Conservation (phyloP, 2,797 vertebrate genomes). For the Tragelaphus eurycerus region DNA sequence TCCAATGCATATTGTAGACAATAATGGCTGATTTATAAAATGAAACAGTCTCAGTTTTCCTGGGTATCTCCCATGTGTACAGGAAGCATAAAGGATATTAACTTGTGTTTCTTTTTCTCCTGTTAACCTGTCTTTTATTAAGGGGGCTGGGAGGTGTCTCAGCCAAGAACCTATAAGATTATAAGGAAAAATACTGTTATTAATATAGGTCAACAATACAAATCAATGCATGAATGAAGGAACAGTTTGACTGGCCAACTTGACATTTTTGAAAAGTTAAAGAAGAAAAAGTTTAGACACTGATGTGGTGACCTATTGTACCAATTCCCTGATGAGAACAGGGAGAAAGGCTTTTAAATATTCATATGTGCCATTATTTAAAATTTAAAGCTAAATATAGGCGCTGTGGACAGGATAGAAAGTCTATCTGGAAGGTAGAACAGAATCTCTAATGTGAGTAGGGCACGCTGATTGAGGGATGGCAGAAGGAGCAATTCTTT, state of each 20-base stretch:
- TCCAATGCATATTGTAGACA: not conserved
- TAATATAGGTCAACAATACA: not conserved
- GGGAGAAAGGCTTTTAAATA: not conserved
- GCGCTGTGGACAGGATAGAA: not conserved
- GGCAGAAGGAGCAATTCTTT: not conserved
- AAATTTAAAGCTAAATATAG: not conserved
- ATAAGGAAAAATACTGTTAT: not conserved
- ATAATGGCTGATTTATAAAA: not conserved
- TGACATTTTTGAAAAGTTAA: not conserved
- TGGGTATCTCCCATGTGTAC: no score
- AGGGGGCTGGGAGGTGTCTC: not conserved
- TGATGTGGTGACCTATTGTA: not conserved
- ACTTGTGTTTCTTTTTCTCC: not conserved
- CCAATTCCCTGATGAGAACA: not conserved
- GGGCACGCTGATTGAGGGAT: not conserved
- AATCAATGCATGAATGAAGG: not conserved
- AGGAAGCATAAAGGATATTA: not conserved
- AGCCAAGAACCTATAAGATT: not conserved
- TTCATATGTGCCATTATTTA: not conserved
- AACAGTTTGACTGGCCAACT: not conserved
- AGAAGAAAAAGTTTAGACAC: not conserved
- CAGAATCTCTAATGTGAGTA: not conserved
- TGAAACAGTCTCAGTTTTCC: not conserved
- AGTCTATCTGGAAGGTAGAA: not conserved
- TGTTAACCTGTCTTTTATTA: not conserved